Evolutionary conservation across 2,888 invertebrate genomes (phyloP), one percentile per base, ranked within the genome.

Genomic region (Oxycera nigricornis): DNA sequence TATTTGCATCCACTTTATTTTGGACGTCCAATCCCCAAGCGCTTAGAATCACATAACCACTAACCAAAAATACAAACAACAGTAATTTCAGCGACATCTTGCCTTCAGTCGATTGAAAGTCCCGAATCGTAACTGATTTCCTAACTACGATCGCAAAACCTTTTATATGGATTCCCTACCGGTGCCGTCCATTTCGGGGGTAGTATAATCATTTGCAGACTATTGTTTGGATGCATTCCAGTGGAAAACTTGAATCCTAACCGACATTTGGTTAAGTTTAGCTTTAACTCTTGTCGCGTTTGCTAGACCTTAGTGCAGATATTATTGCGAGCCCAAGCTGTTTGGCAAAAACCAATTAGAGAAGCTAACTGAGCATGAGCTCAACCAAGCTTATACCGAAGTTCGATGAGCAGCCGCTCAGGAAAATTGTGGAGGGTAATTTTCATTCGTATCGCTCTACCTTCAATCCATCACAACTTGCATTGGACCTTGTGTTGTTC

Each of bases 161-260:
- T 70, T 70, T 70, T 70, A 70, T 70, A 70, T 22, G 52, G 9
- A 22, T 20, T 39, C 28, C 35, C 20, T 20, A 4, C 55, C 3
- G 24, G 20, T 6, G 3, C 9, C 24, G n/a, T 24, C 20, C 26
- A 22, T 41, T 41, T 41, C 14, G 52, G 55, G 70, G 31, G 20
- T 55, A 70, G 55, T 9, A 26, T 26, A 70, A 24, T 41, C 41
- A 24, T 67, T 52, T 9, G 30, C 9, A 14, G n/a, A 22, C 52
- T 20, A 72, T 72, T 72, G 72, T 72, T 57, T 35, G 26, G 17
- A 24, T 72, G 52, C 72, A 72, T 57, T 72, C 72, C 72, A 59
- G 72, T 72, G 72, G 57, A 72, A 72, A 70, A 52, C 55, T 70
- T 20, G 17, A 2, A 26, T 30, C 22, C n/a, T 41, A 65, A 39